These are phyloP conservation scores for Stegodyphus mimosarum DNA, from an alignment of 1,140 invertebrate species.

Conservation along the genomic window DNA sequence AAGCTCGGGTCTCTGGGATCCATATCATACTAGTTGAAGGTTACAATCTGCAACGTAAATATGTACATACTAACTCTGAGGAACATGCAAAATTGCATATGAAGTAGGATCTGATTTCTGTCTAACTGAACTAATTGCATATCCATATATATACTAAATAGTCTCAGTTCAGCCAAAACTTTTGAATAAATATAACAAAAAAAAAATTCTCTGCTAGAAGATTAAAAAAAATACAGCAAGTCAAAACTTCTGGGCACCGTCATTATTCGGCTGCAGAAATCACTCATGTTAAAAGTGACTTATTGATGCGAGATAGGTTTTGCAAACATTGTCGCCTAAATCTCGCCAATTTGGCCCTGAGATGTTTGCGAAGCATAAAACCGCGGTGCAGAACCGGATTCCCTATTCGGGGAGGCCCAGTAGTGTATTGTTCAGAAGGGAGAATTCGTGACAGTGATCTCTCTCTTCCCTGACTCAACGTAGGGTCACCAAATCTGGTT, in stretches of 20 bases:
- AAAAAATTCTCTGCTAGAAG: too few species aligned
- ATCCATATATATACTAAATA: too few species aligned
- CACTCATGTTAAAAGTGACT: neutral
- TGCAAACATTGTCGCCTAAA: neutral
- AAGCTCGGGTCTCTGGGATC: too few species aligned
- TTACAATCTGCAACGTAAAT: too few species aligned
- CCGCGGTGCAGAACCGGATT: conserved; percentile 24
- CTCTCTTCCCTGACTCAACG: conserved; percentile 40
- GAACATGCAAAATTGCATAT: too few species aligned
- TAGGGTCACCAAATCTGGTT: conserved; percentile 47
- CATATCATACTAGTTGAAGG: too few species aligned
- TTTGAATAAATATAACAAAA: too few species aligned
- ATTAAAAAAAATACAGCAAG: too few species aligned
- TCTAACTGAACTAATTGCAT: too few species aligned
- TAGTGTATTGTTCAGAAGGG: conserved; percentile 10
- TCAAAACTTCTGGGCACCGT: neutral
- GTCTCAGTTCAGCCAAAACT: too few species aligned
- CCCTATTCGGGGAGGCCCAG: conserved; percentile 1
- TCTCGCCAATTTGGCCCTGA: conserved; percentile 33
- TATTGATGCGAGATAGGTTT: neutral
- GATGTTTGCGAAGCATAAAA: neutral
- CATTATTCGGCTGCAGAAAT: neutral
- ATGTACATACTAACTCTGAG: too few species aligned
- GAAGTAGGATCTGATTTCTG: too few species aligned
- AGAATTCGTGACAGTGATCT: conserved; percentile 52